These are phyloP conservation scores for Pseudochirops cupreus DNA, from an alignment of 2,797 vertebrate genomes.

Conservation along the genomic window DNA sequence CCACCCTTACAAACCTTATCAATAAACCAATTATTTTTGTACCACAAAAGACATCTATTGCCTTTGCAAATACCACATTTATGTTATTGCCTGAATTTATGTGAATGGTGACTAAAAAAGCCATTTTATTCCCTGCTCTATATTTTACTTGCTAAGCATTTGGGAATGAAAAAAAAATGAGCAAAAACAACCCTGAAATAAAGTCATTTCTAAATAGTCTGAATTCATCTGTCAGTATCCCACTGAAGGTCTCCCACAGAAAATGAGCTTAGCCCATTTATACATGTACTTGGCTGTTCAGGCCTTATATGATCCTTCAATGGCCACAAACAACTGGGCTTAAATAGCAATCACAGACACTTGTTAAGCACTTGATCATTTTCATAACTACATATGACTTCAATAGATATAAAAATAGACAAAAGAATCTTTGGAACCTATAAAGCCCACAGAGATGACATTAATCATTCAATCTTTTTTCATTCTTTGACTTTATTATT, in stretches of 20 bases:
- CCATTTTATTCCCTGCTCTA: conserved; percentile 51
- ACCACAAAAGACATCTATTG: conserved; percentile 5
- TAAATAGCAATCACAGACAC: conserved; percentile 65
- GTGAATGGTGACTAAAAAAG: conserved; percentile 43
- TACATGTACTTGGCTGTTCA: not conserved
- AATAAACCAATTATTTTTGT: conserved; percentile 62
- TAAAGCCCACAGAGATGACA: conserved; percentile 62
- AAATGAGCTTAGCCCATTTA: conserved; percentile 53
- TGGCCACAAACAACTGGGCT: conserved; percentile 48
- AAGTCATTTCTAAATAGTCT: not conserved
- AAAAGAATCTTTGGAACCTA: conserved; percentile 6
- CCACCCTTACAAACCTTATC: conserved; percentile 33
- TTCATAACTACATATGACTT: conserved; percentile 53
- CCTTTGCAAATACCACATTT: conserved; percentile 49
- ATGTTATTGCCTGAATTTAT: conserved; percentile 26
- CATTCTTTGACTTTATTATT: conserved; percentile 68
- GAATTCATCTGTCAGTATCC: not conserved
- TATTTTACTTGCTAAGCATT: conserved; percentile 52
- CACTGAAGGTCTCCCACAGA: conserved; percentile 52
- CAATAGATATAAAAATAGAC: conserved; percentile 29
- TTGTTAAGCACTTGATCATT: conserved; percentile 55
- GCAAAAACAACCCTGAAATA: not conserved
- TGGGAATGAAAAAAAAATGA: not conserved
- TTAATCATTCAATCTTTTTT: conserved; percentile 75
- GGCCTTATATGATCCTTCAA: conserved; percentile 26